Evolutionary conservation across 1,140 invertebrate genomes (phyloP), one percentile per base, ranked within the genome.

Genomic region (Aethina tumida): DNA sequence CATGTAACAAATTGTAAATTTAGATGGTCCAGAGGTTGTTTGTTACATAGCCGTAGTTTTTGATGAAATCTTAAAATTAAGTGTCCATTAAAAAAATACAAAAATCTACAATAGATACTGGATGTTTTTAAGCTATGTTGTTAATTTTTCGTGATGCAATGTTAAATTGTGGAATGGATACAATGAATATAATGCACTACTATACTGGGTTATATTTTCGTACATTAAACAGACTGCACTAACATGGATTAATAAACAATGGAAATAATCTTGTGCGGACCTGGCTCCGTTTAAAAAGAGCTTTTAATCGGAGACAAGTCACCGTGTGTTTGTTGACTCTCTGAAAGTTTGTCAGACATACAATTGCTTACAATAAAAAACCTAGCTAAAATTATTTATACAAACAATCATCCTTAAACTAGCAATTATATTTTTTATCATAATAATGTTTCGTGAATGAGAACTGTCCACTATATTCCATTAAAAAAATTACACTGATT

Each of bases 361-460:
- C 45, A 53, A 49, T 52, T 57, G 55, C 53, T 59, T 59, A 59
- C 46, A 51, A 57, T 56, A 54, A 55, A 57, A 55, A 56, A 57
- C 36, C 53, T 59, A 56, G 52, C 56, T 55, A 57, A 53, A 58
- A 56, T 52, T 59, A 54, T 59, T 59, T 59, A 59, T 59, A 59
- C 56, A 59, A 56, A 58, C 52, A 58, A 59, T 53, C 45, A 53
- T 47, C 41, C 50, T 49, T 52, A 55, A n/a, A 58, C 52, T 58
- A 55, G 46, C 48, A 55, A 42, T 53, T 49, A n/a, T n/a, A n/a
- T n/a, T n/a, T n/a, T n/a, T n/a, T n/a, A 54, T 52, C 54, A 57
- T 53, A 55, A 29, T 36, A 36, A 9, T 36, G 30, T 44, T 43
- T 45, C 47, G 41, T 50, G 35, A 45, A 48, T 46, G 50, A 54